Evolutionary conservation across 2,888 invertebrate genomes (phyloP).

Genomic region (Drosophila mulleri): DNA sequence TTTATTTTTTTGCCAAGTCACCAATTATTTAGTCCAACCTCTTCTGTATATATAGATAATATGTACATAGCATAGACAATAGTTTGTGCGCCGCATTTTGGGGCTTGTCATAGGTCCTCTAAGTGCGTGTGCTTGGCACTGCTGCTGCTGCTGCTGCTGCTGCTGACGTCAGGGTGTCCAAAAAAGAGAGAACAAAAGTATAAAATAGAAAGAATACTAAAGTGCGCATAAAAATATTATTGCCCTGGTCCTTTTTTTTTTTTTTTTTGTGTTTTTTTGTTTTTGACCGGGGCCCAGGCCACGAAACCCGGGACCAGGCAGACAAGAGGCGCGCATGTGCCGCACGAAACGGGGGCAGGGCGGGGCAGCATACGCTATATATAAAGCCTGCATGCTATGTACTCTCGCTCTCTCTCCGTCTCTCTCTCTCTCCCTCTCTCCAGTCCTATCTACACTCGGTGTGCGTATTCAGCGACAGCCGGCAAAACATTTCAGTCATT

Average conservation of each 20-base stretch:
- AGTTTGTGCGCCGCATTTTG: conserved; percentile 4
- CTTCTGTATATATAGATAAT: background rate
- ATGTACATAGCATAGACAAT: background rate
- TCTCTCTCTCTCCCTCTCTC: background rate
- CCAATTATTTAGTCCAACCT: background rate
- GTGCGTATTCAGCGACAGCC: conserved; percentile 75
- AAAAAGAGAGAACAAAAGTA: conserved; percentile 19
- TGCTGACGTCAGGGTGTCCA: conserved; percentile 67
- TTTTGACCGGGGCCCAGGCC: conserved; percentile 38
- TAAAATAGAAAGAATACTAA: conserved; percentile 13
- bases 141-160: conserved; percentile 19
- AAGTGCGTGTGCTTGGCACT: conserved; percentile 16
- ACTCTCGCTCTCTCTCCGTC: too few relatives aligned
- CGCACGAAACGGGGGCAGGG: conserved; percentile 7
- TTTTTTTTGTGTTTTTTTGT: background rate
- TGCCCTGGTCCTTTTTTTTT: conserved; percentile 62
- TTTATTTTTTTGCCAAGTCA: background rate
- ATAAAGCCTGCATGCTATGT: background rate
- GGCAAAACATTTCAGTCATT: conserved; percentile 53
- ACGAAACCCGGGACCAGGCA: conserved; percentile 17
- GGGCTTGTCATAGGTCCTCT: conserved; percentile 57
- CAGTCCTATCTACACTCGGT: conserved; percentile 15
- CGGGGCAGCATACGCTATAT: conserved; percentile 3
- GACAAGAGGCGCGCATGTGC: conserved; percentile 43
- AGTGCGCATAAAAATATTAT: conserved; percentile 75